Evolutionary conservation across 1,140 invertebrate species (phyloP).

Genomic region (Sarcophaga bullata): DNA sequence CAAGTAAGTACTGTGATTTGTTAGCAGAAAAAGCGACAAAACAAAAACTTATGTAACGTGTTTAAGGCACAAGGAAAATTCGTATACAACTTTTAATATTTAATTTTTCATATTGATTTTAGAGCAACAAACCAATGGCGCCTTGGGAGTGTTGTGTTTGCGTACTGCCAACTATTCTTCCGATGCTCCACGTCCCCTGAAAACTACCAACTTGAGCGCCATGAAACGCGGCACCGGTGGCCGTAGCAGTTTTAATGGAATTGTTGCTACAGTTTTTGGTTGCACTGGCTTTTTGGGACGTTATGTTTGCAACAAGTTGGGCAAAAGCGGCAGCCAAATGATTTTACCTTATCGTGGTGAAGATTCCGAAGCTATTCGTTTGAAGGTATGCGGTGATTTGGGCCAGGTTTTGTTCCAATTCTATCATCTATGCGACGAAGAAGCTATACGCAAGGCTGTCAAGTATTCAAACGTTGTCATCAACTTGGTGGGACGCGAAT

Average conservation of each 20-base stretch:
- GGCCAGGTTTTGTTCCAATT: slow-evolving; percentile 95
- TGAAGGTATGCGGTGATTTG: slow-evolving; percentile 92
- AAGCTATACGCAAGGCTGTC: slow-evolving; percentile 86
- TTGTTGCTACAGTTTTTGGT: slow-evolving; percentile 97
- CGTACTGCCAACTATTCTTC: slow-evolving; percentile 53
- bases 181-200: slow-evolving; percentile 58
- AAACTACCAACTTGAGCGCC: slow-evolving; percentile 68
- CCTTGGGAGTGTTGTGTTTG: slow-evolving; percentile 58
- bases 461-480: slow-evolving; percentile 98
- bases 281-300: slow-evolving; percentile 87
- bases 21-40: not conserved
- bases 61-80: not conserved
- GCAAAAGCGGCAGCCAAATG: slow-evolving; percentile 87
- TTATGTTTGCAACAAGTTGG: slow-evolving; percentile 87
- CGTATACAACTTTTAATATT: not conserved
- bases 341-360: slow-evolving; percentile 94
- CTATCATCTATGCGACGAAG: slow-evolving; percentile 87
- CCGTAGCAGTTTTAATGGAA: slow-evolving; percentile 94
- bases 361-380: slow-evolving; percentile 76
- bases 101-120: not conserved
- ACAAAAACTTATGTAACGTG: slow-evolving; percentile 45
- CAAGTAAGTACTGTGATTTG: slow-evolving; percentile 53
- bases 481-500: slow-evolving; percentile 92
- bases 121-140: slow-evolving; percentile 61
- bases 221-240: slow-evolving; percentile 91